Conservation (phyloP, 2,888 invertebrate genomes). For the Sipunculus nudus region DNA sequence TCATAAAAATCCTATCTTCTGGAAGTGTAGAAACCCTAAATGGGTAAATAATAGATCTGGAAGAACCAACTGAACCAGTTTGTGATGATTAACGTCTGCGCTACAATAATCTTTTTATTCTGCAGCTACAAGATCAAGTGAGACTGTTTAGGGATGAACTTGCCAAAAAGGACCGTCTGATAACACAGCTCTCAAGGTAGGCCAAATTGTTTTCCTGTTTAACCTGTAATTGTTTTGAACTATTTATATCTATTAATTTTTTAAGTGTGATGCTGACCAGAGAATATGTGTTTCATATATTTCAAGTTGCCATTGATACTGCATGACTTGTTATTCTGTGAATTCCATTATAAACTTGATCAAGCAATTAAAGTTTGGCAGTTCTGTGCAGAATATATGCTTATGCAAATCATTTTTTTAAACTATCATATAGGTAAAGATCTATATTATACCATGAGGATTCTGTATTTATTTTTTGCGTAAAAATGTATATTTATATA, state of each 20-base stretch:
- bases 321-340: neutral
- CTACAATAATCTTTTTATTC: neutral
- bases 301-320: neutral
- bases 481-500: too few species aligned
- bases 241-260: neutral
- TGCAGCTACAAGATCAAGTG: conserved; percentile 61
- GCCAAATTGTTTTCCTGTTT: neutral
- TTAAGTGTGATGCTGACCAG: neutral
- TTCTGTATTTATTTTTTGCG: too few species aligned
- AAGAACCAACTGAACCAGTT: too few species aligned
- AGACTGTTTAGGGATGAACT: conserved; percentile 59
- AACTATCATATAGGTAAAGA: too few species aligned
- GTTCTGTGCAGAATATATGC: too few species aligned
- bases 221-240: neutral
- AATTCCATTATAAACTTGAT: too few species aligned
- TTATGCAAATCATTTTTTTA: too few species aligned
- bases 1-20: too few species aligned
- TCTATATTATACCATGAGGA: too few species aligned
- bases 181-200: conserved; percentile 60
- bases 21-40: too few species aligned
- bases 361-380: too few species aligned
- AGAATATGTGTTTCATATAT: neutral
- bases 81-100: neutral
- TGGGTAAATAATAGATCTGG: too few species aligned
- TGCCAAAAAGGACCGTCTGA: conserved; percentile 61